Evolutionary conservation across 2,797 vertebrate species (phyloP), one percentile per base, ranked within the genome.

Genomic region (Miichthys miiuy): DNA sequence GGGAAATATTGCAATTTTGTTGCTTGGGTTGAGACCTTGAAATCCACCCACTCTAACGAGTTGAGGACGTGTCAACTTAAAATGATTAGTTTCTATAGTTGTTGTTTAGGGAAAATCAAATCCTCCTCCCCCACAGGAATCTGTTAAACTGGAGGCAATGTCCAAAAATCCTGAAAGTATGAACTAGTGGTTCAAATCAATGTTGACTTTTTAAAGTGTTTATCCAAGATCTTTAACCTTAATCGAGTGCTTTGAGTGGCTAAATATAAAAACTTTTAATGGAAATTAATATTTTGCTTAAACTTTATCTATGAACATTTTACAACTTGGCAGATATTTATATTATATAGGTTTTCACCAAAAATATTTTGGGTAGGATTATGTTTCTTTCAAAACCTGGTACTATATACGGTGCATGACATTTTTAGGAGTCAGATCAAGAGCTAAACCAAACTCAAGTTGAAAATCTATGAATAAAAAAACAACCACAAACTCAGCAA

Each of bases 401-500:
- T 8, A 6, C 7, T 5, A 34, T 18, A 6, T 25, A 60, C 5
- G 11, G 8, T 38, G 9, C 9, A 7, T 7, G 12, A 21, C 13
- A 44, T 68, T 54, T 57, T 38, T 8, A 21, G 17, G 8, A 30
- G 23, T 21, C 2, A 20, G 4, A 60, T 75, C 5, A 52, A 25
- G 10, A 62, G 1, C 4, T 46, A 55, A n/a, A 56, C 2, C 18
- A 7, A 64, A 46, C 12, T 3, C 1, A 21, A 21, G 25, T 54
- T 48, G 13, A 34, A 64, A 60, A 44, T 72, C 23, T 61, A 34
- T 57, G 55, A 27, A 21, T 7, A 14, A 38, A 68, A 14, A 72
- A 25, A 54, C 10, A 64, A 56, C 8, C n/a, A 55, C 42, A 63
- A 18, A 6, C 14, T 2, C 12, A 4, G 9, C 50, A 44, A 65